Base-by-base conservation (phyloP, 2,797 vertebrate genomes). In the Picus viridis region DNA sequence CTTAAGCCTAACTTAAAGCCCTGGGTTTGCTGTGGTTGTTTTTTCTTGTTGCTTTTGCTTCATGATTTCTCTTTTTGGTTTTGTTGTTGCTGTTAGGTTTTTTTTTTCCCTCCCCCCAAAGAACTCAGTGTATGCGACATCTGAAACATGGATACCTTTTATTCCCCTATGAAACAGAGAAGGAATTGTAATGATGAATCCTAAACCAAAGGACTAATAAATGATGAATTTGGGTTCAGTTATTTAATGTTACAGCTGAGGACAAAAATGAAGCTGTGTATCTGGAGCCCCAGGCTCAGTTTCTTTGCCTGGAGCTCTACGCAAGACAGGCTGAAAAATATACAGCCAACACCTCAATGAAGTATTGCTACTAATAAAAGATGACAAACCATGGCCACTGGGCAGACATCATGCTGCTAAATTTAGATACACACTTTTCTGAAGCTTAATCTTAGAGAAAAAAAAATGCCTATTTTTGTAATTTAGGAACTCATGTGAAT, bases 41-140 rank as follows among this genome's bases (percentile, higher is more conserved):
- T 45, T 61, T 23, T 36, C 32, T 30, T 36, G 2, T 0, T 0
- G 41, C 18, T 34, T 16, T 27, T 49, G n/a, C 2, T 26, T 24
- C 41, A 43, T 43, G 49, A 12, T 51, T 51, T 51, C 11, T 30
- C n/a, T 23, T 30, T 23, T 24, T 41, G 29, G 7, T 27, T 73
- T 72, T 9, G 11, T 30, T 45, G 39, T 22, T 8, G 39, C 39
- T 39, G 12, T 56, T 27, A 27, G 27, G 19, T 41, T 41, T 12
- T 36, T 36, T 36, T 41, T 34, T 43, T 16, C 2, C 4, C 26
- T 27, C 7, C 7, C 18, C 18, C 10, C 4, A 57, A 78, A 82
- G 34, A 83, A n/a, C 22, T 54, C 64, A 73, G 39, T 32, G 64
- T 12, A 29, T 34, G 39, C 13, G 12, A 62, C 36, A 77, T 54